Conservation (phyloP, 2,888 invertebrate species). For the Apantesis nais region DNA sequence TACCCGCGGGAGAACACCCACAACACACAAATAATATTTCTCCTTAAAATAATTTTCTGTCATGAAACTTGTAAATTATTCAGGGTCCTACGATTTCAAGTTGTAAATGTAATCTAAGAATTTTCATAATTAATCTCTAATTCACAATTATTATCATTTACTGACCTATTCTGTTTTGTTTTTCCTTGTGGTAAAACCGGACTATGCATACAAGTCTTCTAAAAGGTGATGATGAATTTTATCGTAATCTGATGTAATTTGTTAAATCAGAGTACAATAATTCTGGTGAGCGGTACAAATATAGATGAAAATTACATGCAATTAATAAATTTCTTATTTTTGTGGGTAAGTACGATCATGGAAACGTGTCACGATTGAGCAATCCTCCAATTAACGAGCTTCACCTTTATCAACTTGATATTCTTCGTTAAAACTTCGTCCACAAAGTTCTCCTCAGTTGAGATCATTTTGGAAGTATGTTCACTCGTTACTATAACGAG, state of each 20-base stretch:
- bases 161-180: too few species aligned
- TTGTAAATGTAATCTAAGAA: too few species aligned
- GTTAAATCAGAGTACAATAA: not conserved
- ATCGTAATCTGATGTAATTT: not conserved
- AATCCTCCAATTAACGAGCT: slow-evolving; percentile 22
- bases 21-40: not conserved
- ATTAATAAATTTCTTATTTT: too few species aligned
- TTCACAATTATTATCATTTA: not conserved
- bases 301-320: too few species aligned
- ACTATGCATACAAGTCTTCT: not conserved
- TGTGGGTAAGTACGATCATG: not conserved
- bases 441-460: slow-evolving; percentile 20
- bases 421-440: slow-evolving; percentile 43
- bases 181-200: too few species aligned
- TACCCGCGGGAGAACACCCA: not conserved
- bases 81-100: too few species aligned
- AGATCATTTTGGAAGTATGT: slow-evolving; percentile 38
- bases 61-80: not conserved
- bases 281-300: too few species aligned
- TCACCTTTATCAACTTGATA: slow-evolving; percentile 41
- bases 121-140: not conserved
- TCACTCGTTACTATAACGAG: slow-evolving; percentile 27
- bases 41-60: not conserved
- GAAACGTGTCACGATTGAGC: slow-evolving; percentile 7
- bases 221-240: too few species aligned